Base-by-base conservation (phyloP, 2,888 invertebrate species). In the Chirona hameri region DNA sequence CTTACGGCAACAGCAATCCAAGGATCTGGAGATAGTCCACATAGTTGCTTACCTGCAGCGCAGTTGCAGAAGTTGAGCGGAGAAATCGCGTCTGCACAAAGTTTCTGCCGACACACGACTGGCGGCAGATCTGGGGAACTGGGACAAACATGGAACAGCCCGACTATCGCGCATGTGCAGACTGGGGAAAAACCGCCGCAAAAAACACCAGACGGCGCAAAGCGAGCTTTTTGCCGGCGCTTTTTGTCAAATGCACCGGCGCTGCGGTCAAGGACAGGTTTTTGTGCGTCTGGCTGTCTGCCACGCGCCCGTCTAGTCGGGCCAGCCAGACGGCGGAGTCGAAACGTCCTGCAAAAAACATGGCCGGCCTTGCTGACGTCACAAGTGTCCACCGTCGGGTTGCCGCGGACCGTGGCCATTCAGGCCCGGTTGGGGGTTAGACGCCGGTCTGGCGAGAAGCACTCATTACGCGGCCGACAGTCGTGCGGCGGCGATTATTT, bases 261-360 rank as follows among this genome's bases (percentile, higher is more conserved):
- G 76, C 76, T 46, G 21, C 76, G 76, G 76, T 76, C 76, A 76
- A 76, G 76, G 76, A 0, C 46, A 21, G 39, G 24, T 76, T 76
- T 76, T 76, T 76, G 46, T 76, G 46, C 24, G 76, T 76, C 76
- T 76, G 76, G 76, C 39, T 76, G 76, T 14, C 29, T 31, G 65
- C 21, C 65, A 65, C n/a, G 65, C n/a, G 65, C n/a, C 65, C n/a
- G 24, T 24, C 60, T 60, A 60, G 24, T 24, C 18, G 72, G 31
- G 72, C 72, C 10, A 15, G 29, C 72, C 31, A 12, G 18, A 14
- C 72, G 15, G 3, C 31, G 29, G 31, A 31, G 31, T 14, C 31
- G 31, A 2, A 2, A 0, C 69, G 69, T 10, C 2, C 15, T 27
- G 69, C 69, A 27, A n/a, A 27, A 31, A 72, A 29, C 2, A 72